phyloP scores from a whole-genome alignment of 2,113 vertebrate genomes.

The Morphnarchus princeps region DNA sequence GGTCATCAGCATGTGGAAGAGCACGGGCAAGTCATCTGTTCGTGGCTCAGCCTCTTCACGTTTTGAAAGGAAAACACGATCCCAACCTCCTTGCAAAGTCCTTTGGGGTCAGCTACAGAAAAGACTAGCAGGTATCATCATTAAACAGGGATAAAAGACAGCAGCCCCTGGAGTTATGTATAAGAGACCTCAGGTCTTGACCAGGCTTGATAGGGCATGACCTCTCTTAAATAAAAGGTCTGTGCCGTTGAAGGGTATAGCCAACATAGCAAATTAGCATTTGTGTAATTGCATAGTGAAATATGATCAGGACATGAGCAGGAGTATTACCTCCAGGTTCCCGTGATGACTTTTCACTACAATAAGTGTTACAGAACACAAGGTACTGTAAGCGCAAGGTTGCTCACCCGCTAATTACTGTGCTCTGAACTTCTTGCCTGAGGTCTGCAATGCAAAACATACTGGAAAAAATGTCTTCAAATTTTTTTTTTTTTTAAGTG shows the following conservation, averaged over 20 bases:
- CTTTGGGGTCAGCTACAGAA: not conserved
- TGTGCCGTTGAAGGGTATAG: not conserved
- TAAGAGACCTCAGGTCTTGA: not conserved
- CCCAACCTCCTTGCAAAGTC: not conserved
- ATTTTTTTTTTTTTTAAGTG: not conserved
- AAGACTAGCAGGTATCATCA: not conserved
- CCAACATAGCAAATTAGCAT: not conserved
- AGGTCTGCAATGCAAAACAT: not conserved
- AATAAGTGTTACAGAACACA: not conserved
- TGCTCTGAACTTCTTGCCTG: not conserved
- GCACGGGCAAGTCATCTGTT: not conserved
- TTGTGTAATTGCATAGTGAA: not conserved
- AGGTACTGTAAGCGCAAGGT: not conserved
- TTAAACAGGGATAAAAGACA: not conserved
- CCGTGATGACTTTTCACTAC: not conserved
- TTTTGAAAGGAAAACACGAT: not conserved
- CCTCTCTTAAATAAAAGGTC: not conserved
- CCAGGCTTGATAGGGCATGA: not conserved
- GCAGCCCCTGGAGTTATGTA: not conserved
- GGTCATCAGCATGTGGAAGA: not conserved
- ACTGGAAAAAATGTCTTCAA: not conserved
- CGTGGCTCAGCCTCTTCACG: fast-evolving
- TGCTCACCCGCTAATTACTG: not conserved
- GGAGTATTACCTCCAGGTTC: not conserved
- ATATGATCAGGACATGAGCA: not conserved